Evolutionary conservation across 2,888 invertebrate species (phyloP).

Genomic region (Pandemis cinnamomeana): DNA sequence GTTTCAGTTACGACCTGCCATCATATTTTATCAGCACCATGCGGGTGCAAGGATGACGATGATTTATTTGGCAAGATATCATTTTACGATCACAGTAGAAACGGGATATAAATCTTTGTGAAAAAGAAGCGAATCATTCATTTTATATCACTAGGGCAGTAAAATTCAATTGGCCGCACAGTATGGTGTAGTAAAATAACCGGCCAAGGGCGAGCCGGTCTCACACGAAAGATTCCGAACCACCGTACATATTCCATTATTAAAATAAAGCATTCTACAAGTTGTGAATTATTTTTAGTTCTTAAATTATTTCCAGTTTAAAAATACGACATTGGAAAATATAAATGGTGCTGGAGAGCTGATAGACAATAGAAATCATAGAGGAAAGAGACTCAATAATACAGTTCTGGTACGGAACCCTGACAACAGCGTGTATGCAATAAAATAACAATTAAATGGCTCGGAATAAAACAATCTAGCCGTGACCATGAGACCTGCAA

Average conservation of each 20-base stretch:
- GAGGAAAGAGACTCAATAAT: too few species aligned
- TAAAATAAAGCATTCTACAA: too few species aligned
- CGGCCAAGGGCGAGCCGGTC: too few species aligned
- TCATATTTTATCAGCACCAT: constrained; percentile 30
- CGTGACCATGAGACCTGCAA: not conserved
- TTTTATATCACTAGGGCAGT: constrained; percentile 2
- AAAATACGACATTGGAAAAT: too few species aligned
- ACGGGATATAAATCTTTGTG: constrained; percentile 1
- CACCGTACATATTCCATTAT: too few species aligned
- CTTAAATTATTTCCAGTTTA: too few species aligned
- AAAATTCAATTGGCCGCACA: constrained; percentile 3
- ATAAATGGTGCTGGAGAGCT: too few species aligned
- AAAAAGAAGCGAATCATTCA: not conserved
- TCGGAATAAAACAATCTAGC: not conserved
- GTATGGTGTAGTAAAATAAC: constrained; percentile 1
- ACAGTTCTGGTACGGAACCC: too few species aligned
- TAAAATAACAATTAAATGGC: not conserved
- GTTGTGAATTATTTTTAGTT: too few species aligned
- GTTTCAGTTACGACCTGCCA: constrained; percentile 6
- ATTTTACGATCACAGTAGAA: constrained; percentile 28
- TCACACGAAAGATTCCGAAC: too few species aligned
- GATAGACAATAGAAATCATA: too few species aligned
- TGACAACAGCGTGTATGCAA: not conserved
- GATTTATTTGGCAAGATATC: constrained; percentile 31
- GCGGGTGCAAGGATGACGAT: constrained; percentile 34